Base-by-base conservation (phyloP, 2,113 vertebrate genomes). In the Actenoides hombroni region DNA sequence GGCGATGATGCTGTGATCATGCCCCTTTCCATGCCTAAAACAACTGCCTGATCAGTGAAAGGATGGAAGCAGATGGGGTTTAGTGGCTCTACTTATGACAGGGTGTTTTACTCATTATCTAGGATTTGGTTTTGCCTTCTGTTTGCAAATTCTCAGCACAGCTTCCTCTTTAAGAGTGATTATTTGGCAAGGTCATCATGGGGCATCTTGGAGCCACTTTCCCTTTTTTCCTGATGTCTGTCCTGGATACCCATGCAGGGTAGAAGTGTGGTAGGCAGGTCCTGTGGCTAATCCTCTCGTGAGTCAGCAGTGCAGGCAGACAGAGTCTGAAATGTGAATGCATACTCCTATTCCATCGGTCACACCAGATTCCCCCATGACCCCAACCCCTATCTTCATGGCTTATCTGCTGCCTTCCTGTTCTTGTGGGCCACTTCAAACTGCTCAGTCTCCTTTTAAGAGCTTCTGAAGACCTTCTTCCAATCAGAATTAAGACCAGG, bases 111-210 rank as follows among this genome's bases (percentile, higher is more conserved):
- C 26, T 82, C 14, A 39, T 95, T 83, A 88, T 71, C 26, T 84
- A 75, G 77, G 81, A 79, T 86, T 84, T 92, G 53, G 77, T 89
- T 16, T 68, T 79, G 79, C 63, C 70, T 94, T 89, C 74, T 94
- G 68, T 94, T 78, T 78, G 44, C 49, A 26, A 73, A 48, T 37
- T 60, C 29, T 82, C 73, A 71, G 56, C 73, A 60, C 2, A 2
- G 57, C 56, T 89, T 86, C 60, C 48, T 56, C 60, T 71, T n/a
- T 24, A 84, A 78, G 74, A 76, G 12, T 46, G 42, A 33, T 91
- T 78, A 81, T 81, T 91, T 95, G 63, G 7, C 18, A 37, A 68
- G 57, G 73, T 86, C 77, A 71, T 48, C 0, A 0, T 7, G 78
- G 44, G 65, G 23, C 42, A 81, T 82, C 35, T 76, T 70, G 5